Base-by-base conservation (phyloP, 2,113 vertebrate genomes). In the Tauraco erythrolophus region DNA sequence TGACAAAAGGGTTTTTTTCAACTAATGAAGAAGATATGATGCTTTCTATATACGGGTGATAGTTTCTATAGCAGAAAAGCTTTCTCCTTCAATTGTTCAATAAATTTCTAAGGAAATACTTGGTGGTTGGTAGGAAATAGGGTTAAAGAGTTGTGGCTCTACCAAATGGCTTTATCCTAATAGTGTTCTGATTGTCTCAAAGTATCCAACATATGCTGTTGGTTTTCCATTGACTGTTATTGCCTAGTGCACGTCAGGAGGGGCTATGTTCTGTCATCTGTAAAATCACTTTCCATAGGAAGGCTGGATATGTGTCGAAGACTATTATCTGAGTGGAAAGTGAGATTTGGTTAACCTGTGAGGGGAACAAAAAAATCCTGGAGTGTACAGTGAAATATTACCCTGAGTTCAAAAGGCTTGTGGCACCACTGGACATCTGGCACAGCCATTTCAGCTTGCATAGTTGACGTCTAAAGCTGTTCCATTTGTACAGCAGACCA, bases 351-450 rank as follows among this genome's bases (percentile, higher is more conserved):
- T 65, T 90, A 45, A 53, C 31, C 10, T 57, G 6, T 50, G 64
- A 53, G 24, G 76, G 28, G 41, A 43, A n/a, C n/a, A 17, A 53
- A 35, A 68, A 61, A 48, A 18, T 37, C 54, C 6, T 2, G 3
- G 43, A 60, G 25, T 5, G 1, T 66, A 5, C 1, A 2, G 18
- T 64, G 31, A n/a, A 22, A 7, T 72, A 19, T n/a, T 80, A 45
- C 6, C 8, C 0, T 0, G 30, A 33, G 30, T 56, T 18, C 30
- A 30, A 28, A 54, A 77, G 41, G 31, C n/a, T 82, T 0, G 0
- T 84, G 74, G 28, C 46, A 86, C 24, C 9, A 14, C 24, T 25
- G 53, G 21, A 30, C 2, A 1, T 88, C 71, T 80, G 75, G 22
- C 56, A 51, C 17, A 61, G 37, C n/a, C 0, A 0, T 86, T 77